Evolutionary conservation across 2,888 invertebrate genomes (phyloP).

Genomic region (Autographa pulchrina): DNA sequence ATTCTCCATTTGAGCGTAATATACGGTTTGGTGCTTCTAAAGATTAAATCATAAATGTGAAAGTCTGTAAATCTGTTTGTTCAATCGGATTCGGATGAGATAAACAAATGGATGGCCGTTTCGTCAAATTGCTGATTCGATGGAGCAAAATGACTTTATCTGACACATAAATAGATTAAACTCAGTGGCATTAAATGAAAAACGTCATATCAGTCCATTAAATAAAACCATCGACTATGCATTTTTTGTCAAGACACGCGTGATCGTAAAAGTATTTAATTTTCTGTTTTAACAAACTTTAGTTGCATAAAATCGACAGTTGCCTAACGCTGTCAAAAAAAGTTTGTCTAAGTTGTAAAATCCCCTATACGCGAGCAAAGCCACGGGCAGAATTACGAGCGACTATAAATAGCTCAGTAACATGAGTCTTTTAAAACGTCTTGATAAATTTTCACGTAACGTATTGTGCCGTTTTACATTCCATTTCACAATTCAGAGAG

Average conservation of each 20-base stretch:
- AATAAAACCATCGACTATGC: too few species aligned
- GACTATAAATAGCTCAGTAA: conserved; percentile 1
- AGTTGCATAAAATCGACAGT: background rate
- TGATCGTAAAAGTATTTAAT: too few species aligned
- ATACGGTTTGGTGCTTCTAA: background rate
- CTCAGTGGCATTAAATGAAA: too few species aligned
- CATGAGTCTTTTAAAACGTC: background rate
- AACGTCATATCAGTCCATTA: too few species aligned
- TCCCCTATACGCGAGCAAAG: background rate
- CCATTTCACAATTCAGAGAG: background rate
- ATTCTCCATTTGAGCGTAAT: background rate
- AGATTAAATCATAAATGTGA: background rate
- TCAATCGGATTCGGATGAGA: background rate
- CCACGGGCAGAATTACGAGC: background rate
- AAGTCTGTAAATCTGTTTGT: background rate
- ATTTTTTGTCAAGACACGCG: too few species aligned
- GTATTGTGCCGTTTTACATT: conserved; percentile 11
- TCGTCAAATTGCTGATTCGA: too few species aligned
- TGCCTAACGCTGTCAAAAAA: background rate
- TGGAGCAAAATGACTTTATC: too few species aligned
- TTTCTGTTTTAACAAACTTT: background rate
- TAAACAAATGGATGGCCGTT: background rate
- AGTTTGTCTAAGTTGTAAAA: background rate
- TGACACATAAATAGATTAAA: background rate
- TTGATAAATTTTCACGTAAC: conserved; percentile 14